Percentiles rank a stretch among this genome's conserved stretches.
Conservation (phyloP, 2,113 vertebrate genomes). For the Perca flavescens region DNA sequence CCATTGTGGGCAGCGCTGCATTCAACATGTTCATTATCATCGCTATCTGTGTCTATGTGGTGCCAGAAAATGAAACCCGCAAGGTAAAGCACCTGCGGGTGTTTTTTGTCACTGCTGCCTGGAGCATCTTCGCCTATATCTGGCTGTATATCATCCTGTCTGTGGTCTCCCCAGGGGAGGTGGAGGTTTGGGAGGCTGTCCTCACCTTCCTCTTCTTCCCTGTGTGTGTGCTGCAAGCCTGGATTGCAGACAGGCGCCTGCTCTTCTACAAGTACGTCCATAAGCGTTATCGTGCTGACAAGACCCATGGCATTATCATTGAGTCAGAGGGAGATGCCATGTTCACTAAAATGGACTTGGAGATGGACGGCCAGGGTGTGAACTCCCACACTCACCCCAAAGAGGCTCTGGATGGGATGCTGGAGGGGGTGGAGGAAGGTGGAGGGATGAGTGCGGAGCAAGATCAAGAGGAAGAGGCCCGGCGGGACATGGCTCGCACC, state of each 20-base stretch:
- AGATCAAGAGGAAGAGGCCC: conserved; percentile 85
- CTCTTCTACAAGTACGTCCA: conserved; percentile 89
- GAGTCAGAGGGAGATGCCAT: conserved; percentile 87
- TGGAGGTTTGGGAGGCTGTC: conserved; percentile 89
- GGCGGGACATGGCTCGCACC: conserved; percentile 87
- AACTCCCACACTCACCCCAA: conserved; percentile 84
- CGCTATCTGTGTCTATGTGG: conserved; percentile 87
- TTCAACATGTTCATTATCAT: conserved; percentile 93
- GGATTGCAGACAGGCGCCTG: conserved; percentile 88
- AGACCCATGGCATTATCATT: conserved; percentile 86
- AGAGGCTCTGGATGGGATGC: conserved; percentile 84
- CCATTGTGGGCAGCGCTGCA: conserved; percentile 89
- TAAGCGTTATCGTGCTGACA: conserved; percentile 88
- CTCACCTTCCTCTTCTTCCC: conserved; percentile 90
- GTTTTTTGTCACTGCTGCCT: conserved; percentile 88
- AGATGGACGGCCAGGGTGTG: conserved; percentile 86
- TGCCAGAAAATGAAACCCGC: conserved; percentile 87
- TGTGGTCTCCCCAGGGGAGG: conserved; percentile 85
- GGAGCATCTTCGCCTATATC: conserved; percentile 90
- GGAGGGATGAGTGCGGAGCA: conserved; percentile 72
- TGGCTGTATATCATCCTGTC: conserved; percentile 90
- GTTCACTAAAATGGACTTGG: conserved; percentile 87
- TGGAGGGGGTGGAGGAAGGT: conserved; percentile 82
- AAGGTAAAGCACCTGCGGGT: conserved; percentile 89
- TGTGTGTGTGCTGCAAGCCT: conserved; percentile 87